Base-by-base conservation (phyloP, 2,113 vertebrate genomes). In the Podiceps cristatus region DNA sequence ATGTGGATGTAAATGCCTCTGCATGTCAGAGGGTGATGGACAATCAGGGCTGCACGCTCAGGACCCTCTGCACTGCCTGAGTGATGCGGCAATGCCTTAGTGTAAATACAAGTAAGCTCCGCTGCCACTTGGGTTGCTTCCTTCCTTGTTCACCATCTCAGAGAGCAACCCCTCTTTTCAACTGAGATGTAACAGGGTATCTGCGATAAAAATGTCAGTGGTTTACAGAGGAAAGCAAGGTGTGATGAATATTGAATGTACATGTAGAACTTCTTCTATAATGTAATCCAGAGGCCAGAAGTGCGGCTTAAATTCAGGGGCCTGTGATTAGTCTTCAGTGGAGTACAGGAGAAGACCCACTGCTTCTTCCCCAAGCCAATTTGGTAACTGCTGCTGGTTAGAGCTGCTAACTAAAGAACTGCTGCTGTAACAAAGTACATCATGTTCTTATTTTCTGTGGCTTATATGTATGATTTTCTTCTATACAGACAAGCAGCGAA, bases 401-500 rank as follows among this genome's bases (percentile, higher is more conserved):
- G 60, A 91, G 60, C 25, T 89, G 31, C 35, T 84, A 42, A 63
- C 81, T 93, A 80, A 90, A 3, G 4, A 90, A 60, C 33, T 85
- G 35, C 35, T 75, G 9, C 44, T 68, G 8, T 64, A 56, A 55
- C 27, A 33, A 55, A 75, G 49, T 92, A n/a, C 10, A 29, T 85
- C 3, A 3, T 28, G 9, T 55, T 87, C 23, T 72, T 92, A 50
- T 89, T 72, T 93, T 92, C 18, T 92, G 33, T 93, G 77, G 24
- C 69, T 91, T 92, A 81, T 79, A 17, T 59, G 55, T 94, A 37
- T 96, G 68, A 31, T 96, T 91, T 93, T 59, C n/a, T 93, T 92
- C 62, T 59, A 14, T 59, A 64, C 96, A 99, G 99, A 99, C 96
- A 93, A 99, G 98, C 93, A 96, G 97, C 53, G 99, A 99, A 88